These are phyloP conservation scores for Onchidella celtica DNA, from an alignment of 2,888 invertebrate species.

Conservation along the genomic window DNA sequence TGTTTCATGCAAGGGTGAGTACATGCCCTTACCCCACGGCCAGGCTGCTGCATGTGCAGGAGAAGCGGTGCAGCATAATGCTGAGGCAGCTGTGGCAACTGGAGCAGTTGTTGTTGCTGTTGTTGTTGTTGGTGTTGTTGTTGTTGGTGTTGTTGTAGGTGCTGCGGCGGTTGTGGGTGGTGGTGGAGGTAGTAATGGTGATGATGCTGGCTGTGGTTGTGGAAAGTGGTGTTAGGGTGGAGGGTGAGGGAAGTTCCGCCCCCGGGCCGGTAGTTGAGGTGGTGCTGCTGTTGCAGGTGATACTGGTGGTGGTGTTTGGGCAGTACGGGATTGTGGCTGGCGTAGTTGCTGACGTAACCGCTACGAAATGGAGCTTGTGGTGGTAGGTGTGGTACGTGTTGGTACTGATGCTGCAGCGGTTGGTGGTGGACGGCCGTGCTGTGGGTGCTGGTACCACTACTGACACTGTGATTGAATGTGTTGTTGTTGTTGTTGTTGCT, in stretches of 20 bases:
- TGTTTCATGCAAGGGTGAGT: constrained; percentile 3
- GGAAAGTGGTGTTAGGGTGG: neutral
- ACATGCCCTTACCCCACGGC: constrained; percentile 20
- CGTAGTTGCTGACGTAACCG: neutral
- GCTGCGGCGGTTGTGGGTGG: constrained; percentile 33
- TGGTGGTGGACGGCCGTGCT: neutral
- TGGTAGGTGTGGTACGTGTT: constrained; percentile 7
- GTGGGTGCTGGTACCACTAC: neutral
- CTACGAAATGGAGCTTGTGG: constrained; percentile 23
- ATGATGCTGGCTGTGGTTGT: constrained; percentile 22
- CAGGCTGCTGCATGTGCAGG: constrained; percentile 30
- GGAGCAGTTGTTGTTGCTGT: neutral
- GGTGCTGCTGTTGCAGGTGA: constrained; percentile 7
- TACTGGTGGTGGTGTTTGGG: neutral
- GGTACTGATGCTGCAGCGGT: neutral
- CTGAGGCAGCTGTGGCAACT: constrained; percentile 22
- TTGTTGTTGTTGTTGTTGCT: constrained; percentile 30
- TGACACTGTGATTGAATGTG: neutral
- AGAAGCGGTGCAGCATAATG: constrained; percentile 43
- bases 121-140: constrained; percentile 26
- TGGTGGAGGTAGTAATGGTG: constrained; percentile 47
- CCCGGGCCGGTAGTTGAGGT: neutral
- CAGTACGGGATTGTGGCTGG: neutral
- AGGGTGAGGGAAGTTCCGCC: neutral
- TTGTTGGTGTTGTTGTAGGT: constrained; percentile 45